Conservation (phyloP, 2,113 vertebrate species). For the Rhipidura dahli region DNA sequence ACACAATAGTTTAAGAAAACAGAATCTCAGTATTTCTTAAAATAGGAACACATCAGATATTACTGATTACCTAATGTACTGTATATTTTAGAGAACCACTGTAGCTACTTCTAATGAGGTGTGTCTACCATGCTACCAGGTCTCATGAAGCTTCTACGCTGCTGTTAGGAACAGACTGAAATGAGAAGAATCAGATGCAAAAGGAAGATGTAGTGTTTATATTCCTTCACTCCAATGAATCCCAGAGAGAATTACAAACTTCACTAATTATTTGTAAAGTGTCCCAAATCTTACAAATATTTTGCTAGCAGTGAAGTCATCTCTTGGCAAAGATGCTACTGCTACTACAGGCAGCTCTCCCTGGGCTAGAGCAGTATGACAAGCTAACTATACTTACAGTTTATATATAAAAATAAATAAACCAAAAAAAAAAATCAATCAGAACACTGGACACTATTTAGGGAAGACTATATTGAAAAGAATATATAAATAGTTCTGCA, state of each 20-base stretch:
- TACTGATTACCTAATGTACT: not conserved
- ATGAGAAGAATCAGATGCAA: not conserved
- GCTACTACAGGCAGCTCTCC: not conserved
- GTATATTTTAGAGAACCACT: not conserved
- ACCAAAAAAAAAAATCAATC: not conserved
- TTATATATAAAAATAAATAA: not conserved
- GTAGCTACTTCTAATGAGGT: not conserved
- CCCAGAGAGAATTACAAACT: not conserved
- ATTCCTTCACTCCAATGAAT: not conserved
- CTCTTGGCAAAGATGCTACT: not conserved
- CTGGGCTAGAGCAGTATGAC: not conserved
- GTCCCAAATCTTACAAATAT: not conserved
- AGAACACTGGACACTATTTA: not conserved
- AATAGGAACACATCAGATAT: not conserved
- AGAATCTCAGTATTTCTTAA: not conserved
- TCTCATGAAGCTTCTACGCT: not conserved
- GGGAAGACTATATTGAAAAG: not conserved
- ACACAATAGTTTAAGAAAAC: not conserved
- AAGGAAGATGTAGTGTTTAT: not conserved
- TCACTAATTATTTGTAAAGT: not conserved
- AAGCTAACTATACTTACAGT: not conserved
- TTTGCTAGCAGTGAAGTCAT: not conserved
- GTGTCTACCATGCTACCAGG: not conserved
- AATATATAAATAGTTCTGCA: not conserved
- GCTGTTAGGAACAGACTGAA: not conserved